A percentile compares a stretch with the other conserved stretches of the same genome.
Conservation (phyloP, 2,113 vertebrate species). For the Sisor rabdophorus region DNA sequence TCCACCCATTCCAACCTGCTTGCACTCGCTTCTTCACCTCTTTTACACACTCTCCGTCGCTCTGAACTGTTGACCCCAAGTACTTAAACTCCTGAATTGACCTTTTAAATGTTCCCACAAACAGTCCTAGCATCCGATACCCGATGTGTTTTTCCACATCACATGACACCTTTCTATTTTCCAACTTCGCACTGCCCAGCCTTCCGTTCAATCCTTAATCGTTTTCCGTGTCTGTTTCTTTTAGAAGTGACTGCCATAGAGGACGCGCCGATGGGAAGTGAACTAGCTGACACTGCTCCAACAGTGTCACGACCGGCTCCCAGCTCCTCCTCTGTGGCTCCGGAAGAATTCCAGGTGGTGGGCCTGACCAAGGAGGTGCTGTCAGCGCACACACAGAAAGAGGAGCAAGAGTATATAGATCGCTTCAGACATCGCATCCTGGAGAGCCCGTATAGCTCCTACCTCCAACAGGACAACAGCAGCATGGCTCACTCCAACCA, state of each 20-base stretch:
- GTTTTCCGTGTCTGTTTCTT: neutral
- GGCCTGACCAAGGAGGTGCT: slow-evolving; percentile 81
- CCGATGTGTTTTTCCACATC: too few relatives aligned
- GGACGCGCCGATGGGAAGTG: slow-evolving; percentile 66
- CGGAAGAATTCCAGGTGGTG: slow-evolving; percentile 65
- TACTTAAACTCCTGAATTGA: too few relatives aligned
- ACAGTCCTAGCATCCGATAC: too few relatives aligned
- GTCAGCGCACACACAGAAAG: slow-evolving; percentile 84
- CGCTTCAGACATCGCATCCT: slow-evolving; percentile 76
- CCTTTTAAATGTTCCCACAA: too few relatives aligned
- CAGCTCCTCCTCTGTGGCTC: slow-evolving; percentile 37
- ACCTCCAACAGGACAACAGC: slow-evolving; percentile 73
- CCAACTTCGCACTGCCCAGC: too few relatives aligned
- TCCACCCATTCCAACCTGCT: too few relatives aligned
- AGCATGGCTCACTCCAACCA: slow-evolving; percentile 68
- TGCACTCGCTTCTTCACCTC: too few relatives aligned
- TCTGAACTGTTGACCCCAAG: too few relatives aligned
- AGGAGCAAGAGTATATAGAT: slow-evolving; percentile 84
- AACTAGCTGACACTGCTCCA: slow-evolving; percentile 65
- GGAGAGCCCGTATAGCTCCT: slow-evolving; percentile 78
- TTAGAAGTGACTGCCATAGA: slow-evolving; percentile 77
- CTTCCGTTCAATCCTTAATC: too few relatives aligned
- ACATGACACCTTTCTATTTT: too few relatives aligned
- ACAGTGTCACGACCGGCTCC: slow-evolving; percentile 53
- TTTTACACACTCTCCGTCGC: too few relatives aligned